phyloP scores from a whole-genome alignment of 1,140 invertebrate genomes.

The Nautilus pompilius region DNA sequence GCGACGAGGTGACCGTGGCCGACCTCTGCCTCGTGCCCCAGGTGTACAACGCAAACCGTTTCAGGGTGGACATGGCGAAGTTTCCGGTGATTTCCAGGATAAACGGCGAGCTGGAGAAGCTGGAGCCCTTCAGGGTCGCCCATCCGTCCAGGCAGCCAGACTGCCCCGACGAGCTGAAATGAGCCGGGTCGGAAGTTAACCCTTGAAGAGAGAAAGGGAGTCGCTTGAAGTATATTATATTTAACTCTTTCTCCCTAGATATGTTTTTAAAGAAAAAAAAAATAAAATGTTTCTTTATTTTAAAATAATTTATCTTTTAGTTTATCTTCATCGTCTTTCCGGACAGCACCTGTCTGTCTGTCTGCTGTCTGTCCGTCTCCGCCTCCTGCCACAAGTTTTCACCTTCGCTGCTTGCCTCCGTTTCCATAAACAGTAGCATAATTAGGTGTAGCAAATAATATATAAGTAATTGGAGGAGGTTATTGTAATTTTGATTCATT shows the following conservation, averaged over 20 bases:
- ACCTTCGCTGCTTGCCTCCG: no score
- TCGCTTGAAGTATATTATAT: not conserved
- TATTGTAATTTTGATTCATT: no score
- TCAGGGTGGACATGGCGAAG: conserved; percentile 83
- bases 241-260: not conserved
- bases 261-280: no score
- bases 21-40: conserved; percentile 91
- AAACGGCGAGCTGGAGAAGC: conserved; percentile 65
- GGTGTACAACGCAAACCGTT: conserved; percentile 83
- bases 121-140: conserved; percentile 79
- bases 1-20: conserved; percentile 88
- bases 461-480: no score
- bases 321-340: no score
- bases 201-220: not conserved
- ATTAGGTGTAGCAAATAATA: no score
- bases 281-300: no score
- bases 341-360: no score
- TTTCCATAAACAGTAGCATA: no score
- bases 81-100: conserved; percentile 84
- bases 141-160: conserved; percentile 88
- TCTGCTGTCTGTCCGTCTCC: no score
- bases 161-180: conserved; percentile 38
- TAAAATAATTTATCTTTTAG: no score
- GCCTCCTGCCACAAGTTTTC: no score
- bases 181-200: not conserved